A percentile compares a stretch with the other conserved stretches of the same genome.
Evolutionary conservation across 1,140 invertebrate genomes (phyloP).

Genomic region (Sweltsa coloradensis): DNA sequence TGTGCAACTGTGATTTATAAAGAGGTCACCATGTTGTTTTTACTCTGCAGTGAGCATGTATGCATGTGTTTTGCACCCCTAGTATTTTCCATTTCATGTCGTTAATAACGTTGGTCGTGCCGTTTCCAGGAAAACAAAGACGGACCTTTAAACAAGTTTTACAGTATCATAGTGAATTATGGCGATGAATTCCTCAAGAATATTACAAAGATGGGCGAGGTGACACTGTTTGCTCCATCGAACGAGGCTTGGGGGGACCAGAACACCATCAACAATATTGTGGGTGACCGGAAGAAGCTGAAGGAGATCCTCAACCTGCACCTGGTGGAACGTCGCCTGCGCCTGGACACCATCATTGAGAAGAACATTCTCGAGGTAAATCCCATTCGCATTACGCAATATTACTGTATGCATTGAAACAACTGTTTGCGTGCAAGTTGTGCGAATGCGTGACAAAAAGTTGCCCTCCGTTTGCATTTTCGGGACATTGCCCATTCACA

Average conservation of each 20-base stretch:
- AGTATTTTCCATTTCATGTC: too few species aligned
- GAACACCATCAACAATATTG: conserved; percentile 50
- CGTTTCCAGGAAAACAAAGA: conserved; percentile 59
- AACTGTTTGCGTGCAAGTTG: too few species aligned
- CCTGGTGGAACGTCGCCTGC: conserved; percentile 55
- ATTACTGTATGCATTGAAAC: too few species aligned
- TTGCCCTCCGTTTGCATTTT: too few species aligned
- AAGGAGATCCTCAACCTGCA: conserved; percentile 69
- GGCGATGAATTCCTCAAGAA: conserved; percentile 52
- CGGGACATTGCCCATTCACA: too few species aligned
- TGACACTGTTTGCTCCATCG: conserved; percentile 80
- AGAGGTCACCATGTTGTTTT: too few species aligned
- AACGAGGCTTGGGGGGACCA: conserved; percentile 68
- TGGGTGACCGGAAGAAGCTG: conserved; percentile 44
- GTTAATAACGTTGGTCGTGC: too few species aligned
- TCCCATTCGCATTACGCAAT: too few species aligned
- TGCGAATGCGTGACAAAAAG: too few species aligned
- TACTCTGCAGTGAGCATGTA: too few species aligned
- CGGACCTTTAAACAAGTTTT: conserved; percentile 69
- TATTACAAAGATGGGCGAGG: conserved; percentile 51
- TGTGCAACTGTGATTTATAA: too few species aligned
- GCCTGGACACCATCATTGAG: conserved; percentile 58
- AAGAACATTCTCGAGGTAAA: conserved; percentile 55
- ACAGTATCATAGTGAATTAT: conserved; percentile 60
- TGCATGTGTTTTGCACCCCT: too few species aligned